Evolutionary conservation across 1,140 invertebrate species (phyloP).

Genomic region (Oncopeltus fasciatus): DNA sequence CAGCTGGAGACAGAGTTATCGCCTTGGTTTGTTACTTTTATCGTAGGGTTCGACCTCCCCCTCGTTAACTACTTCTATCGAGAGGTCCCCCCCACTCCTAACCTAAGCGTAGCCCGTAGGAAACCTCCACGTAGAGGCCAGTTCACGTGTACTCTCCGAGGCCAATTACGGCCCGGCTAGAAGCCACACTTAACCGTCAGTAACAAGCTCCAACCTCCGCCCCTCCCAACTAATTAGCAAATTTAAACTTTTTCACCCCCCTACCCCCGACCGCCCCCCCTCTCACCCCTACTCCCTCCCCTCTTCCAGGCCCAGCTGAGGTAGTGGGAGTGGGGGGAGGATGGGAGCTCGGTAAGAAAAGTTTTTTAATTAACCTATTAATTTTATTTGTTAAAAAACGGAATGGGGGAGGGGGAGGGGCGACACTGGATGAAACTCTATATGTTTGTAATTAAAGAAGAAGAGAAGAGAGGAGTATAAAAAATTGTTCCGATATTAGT

Average conservation of each 20-base stretch:
- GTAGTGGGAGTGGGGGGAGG: too few species aligned
- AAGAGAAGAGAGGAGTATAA: not conserved
- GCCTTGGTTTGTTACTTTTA: too few species aligned
- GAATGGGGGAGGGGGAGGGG: not conserved
- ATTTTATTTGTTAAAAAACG: conserved; percentile 11
- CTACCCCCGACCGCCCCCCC: not conserved
- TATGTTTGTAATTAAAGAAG: conserved; percentile 14
- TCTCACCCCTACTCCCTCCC: not conserved
- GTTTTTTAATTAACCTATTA: conserved; percentile 15
- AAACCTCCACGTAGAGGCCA: not conserved
- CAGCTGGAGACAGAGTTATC: too few species aligned
- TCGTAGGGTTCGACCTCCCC: too few species aligned
- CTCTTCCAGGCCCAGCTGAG: not conserved
- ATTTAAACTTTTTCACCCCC: conserved; percentile 7
- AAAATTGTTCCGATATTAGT: conserved; percentile 14
- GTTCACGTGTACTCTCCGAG: too few species aligned
- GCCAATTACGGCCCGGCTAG: conserved; percentile 1
- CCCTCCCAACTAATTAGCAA: conserved; percentile 3
- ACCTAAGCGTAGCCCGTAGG: not conserved
- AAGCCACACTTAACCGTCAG: not conserved
- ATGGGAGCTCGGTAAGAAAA: not conserved
- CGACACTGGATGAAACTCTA: conserved; percentile 13
- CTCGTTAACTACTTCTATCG: too few species aligned
- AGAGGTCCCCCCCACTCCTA: too few species aligned
- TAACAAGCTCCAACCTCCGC: not conserved